Conservation (phyloP, 2,113 vertebrate species). For the Parus major region DNA sequence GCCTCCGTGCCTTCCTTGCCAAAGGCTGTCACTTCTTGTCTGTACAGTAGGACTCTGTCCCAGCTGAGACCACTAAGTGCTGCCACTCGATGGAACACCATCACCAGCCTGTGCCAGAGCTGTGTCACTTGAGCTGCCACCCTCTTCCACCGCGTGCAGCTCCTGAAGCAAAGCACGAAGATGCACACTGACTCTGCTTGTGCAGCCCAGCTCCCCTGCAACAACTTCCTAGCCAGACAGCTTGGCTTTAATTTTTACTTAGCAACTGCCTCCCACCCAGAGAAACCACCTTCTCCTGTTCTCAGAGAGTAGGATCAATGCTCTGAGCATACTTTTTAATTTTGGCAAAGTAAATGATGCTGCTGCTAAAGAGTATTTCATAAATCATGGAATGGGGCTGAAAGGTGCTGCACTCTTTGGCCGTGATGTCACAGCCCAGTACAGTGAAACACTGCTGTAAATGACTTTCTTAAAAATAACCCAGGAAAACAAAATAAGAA, state of each 20-base stretch:
- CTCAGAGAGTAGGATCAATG: not conserved
- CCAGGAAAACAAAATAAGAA: constrained; percentile 41
- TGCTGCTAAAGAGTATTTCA: constrained; percentile 74
- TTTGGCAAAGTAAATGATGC: constrained; percentile 66
- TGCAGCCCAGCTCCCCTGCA: not conserved
- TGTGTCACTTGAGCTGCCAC: not conserved
- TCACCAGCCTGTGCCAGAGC: constrained; percentile 61
- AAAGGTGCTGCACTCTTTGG: constrained; percentile 74
- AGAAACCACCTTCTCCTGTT: not conserved
- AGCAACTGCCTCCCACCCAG: not conserved
- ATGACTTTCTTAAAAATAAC: constrained; percentile 63
- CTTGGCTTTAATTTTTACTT: not conserved
- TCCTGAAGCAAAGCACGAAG: constrained; percentile 64
- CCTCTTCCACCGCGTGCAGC: constrained; percentile 31
- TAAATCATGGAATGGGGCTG: constrained; percentile 78
- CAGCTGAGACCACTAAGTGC: not conserved
- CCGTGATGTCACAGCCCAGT: constrained; percentile 71
- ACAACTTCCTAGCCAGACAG: not conserved
- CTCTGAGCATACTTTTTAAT: constrained; percentile 64
- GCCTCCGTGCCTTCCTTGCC: not conserved
- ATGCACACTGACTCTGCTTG: not conserved
- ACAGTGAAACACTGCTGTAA: constrained; percentile 72
- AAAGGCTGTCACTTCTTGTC: not conserved
- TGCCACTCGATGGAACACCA: not conserved
- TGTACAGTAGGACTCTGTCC: not conserved